phyloP scores from a whole-genome alignment of 1,140 invertebrate species.

The Scylla paramamosain region DNA sequence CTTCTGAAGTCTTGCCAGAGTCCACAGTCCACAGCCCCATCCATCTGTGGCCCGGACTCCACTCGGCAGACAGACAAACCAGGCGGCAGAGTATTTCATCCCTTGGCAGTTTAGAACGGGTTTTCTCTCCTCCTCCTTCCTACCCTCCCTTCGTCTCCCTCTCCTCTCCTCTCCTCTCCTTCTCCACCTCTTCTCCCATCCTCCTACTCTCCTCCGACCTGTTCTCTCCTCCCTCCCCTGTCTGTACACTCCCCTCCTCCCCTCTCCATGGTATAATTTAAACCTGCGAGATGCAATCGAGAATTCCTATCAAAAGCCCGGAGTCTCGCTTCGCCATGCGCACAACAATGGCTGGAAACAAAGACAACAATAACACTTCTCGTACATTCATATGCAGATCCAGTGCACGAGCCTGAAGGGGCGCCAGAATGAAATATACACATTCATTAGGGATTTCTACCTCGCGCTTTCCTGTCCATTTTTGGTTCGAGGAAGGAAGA shows the following conservation, averaged over 20 bases:
- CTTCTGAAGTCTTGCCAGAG: neutral
- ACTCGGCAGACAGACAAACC: neutral
- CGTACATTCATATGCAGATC: constrained; percentile 44
- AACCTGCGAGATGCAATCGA: constrained; percentile 49
- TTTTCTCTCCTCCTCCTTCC: constrained; percentile 10
- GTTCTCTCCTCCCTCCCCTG: neutral
- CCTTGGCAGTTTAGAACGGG: neutral
- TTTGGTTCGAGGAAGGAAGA: neutral
- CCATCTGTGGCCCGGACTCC: neutral
- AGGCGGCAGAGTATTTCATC: constrained; percentile 29
- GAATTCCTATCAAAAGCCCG: constrained; percentile 42
- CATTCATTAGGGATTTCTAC: constrained; percentile 47
- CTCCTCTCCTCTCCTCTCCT: constrained; percentile 27
- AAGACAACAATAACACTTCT: constrained; percentile 50
- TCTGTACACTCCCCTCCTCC: neutral
- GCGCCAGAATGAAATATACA: constrained; percentile 47
- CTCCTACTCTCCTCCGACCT: neutral
- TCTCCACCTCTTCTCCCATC: neutral
- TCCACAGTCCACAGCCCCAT: constrained; percentile 16
- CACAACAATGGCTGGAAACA: constrained; percentile 36
- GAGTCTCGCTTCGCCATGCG: constrained; percentile 28
- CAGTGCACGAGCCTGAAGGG: neutral
- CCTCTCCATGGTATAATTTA: constrained; percentile 35
- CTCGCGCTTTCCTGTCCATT: constrained; percentile 7
- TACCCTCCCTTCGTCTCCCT: neutral